phyloP scores from a whole-genome alignment of 2,888 invertebrate species.

The Arrhopalites spinosus region DNA sequence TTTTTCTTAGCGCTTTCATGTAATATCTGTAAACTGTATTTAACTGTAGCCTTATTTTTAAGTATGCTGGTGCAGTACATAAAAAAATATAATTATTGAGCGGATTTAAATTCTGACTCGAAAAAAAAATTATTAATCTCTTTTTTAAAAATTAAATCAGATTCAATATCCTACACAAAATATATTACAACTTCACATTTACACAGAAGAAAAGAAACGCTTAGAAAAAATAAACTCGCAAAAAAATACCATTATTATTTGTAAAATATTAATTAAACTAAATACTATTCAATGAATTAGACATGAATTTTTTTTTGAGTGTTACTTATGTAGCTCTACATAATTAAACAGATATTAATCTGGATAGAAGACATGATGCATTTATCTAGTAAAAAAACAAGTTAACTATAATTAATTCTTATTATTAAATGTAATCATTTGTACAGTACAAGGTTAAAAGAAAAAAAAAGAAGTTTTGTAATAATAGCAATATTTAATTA shows the following conservation, averaged over 20 bases:
- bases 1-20: constrained; percentile 23
- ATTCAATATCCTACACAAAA: neutral
- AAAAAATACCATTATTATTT: too few relatives aligned
- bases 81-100: neutral
- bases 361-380: neutral
- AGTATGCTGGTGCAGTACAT: neutral
- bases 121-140: too few relatives aligned
- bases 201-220: too few relatives aligned
- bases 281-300: neutral
- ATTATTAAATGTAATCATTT: neutral
- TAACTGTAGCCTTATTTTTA: neutral
- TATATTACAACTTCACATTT: neutral
- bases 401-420: neutral
- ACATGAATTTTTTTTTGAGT: neutral
- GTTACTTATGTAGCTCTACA: neutral
- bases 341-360: neutral
- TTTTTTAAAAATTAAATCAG: neutral
- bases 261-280: too few relatives aligned
- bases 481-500: neutral
- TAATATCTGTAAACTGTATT: neutral
- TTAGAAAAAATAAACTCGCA: too few relatives aligned
- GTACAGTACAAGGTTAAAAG: too few relatives aligned
- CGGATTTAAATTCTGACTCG: too few relatives aligned
- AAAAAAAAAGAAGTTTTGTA: neutral
- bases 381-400: neutral